A percentile compares a stretch with the other conserved stretches of the same genome.
Conservation (phyloP, 2,888 invertebrate species). For the Nematopogon swammerdamellus region DNA sequence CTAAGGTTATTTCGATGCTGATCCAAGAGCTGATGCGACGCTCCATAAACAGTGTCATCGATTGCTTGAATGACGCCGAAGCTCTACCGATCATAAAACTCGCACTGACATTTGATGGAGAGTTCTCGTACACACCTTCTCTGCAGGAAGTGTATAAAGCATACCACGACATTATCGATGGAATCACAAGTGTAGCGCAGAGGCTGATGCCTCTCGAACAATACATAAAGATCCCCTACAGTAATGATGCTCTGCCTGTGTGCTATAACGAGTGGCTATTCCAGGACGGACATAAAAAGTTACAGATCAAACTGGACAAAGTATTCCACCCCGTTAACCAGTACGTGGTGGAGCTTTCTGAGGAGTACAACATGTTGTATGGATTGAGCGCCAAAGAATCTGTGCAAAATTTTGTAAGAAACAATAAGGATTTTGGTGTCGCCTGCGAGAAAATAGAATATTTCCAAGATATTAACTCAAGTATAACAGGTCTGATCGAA, state of each 20-base stretch:
- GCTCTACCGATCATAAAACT: constrained; percentile 62
- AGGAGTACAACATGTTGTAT: constrained; percentile 57
- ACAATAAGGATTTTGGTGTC: constrained; percentile 54
- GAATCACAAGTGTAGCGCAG: constrained; percentile 53
- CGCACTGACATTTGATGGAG: constrained; percentile 49
- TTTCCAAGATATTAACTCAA: constrained; percentile 58
- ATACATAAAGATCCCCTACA: constrained; percentile 36
- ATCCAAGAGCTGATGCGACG: constrained; percentile 65
- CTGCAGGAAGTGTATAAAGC: constrained; percentile 49
- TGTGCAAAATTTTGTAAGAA: constrained; percentile 41
- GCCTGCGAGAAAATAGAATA: constrained; percentile 59
- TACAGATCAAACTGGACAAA: constrained; percentile 46
- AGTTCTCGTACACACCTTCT: constrained; percentile 59
- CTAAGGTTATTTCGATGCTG: constrained; percentile 51
- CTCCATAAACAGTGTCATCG: constrained; percentile 62
- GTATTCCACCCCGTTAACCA: constrained; percentile 55
- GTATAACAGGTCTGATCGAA: constrained; percentile 59
- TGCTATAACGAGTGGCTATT: constrained; percentile 55
- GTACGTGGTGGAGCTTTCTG: constrained; percentile 51
- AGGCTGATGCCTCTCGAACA: constrained; percentile 59
- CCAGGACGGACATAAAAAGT: constrained; percentile 43
- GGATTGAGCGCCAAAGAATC: constrained; percentile 43
- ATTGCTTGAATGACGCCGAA: constrained; percentile 46
- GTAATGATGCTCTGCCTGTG: constrained; percentile 52
- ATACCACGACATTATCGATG: constrained; percentile 57